Base-by-base conservation (phyloP, 2,888 invertebrate species). In the Tachystola acroxantha region DNA sequence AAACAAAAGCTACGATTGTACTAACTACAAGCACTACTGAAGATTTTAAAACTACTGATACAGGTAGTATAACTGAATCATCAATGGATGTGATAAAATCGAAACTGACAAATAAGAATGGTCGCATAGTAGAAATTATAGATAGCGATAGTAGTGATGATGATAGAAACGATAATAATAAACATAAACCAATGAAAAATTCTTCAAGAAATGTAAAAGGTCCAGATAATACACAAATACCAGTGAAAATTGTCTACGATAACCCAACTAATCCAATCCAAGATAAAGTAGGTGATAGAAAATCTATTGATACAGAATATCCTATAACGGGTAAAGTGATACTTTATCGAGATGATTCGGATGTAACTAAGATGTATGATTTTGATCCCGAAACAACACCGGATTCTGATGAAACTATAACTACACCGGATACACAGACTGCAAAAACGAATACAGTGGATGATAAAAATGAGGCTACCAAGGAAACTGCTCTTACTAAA, bases 211-310 rank as follows among this genome's bases (percentile, higher is more conserved):
- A n/a, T n/a, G n/a, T n/a, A n/a, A n/a, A n/a, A n/a, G n/a, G n/a
- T n/a, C n/a, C n/a, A n/a, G n/a, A n/a, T n/a, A 16, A 16, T 16
- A 4, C 16, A 16, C 3, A 50, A 24, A 48, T 59, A 39, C 52
- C 54, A 16, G 56, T 57, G 4, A 36, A 49, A 27, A 34, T 51
- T 13, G 1, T 53, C 6, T 53, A 55, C 27, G 53, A 48, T 13
- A 6, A 16, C 6, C 3, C 16, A 16, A 16, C 16, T 10, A 26
- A 4, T 10, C n/a, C 9, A 10, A 26, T 2, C 9, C 26, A 26
- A 26, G 26, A 4, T 26, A 10, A 26, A 26, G 10, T 10, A 26
- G 10, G 10, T 26, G 26, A 10, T n/a, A 10, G 7, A n/a, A 10
- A 7, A 24, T 24, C 7, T 10, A 24, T 24, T 24, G n/a, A n/a